phyloP scores from a whole-genome alignment of 2,888 invertebrate genomes.

The Barypeithes pellucidus region DNA sequence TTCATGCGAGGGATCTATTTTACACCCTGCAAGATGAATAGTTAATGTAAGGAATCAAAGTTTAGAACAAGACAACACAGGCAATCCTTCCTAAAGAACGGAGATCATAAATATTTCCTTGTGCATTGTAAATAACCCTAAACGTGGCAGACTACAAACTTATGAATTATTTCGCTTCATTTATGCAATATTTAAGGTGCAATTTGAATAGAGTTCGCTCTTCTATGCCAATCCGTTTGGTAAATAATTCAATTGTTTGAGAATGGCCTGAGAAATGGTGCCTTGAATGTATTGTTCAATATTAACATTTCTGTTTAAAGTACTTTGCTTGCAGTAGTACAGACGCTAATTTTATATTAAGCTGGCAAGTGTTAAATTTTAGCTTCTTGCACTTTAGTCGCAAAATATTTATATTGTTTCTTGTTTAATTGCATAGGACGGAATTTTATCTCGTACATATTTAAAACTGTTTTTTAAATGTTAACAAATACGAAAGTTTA shows the following conservation, averaged over 20 bases:
- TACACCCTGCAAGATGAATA: conserved; percentile 60
- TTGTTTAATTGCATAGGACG: background rate
- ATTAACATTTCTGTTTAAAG: conserved; percentile 67
- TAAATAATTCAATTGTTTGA: conserved; percentile 71
- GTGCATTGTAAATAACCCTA: conserved; percentile 73
- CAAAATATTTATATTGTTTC: conserved; percentile 35
- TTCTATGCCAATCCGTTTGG: conserved; percentile 71
- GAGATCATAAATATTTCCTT: conserved; percentile 75
- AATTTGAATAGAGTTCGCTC: conserved; percentile 71
- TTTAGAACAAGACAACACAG: conserved; percentile 68
- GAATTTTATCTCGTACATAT: too few relatives aligned
- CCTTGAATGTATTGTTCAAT: conserved; percentile 67
- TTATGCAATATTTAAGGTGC: conserved; percentile 72
- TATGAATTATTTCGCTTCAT: conserved; percentile 72
- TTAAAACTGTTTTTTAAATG: too few relatives aligned
- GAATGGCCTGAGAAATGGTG: conserved; percentile 68
- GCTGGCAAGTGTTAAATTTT: conserved; percentile 50
- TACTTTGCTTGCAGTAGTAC: conserved; percentile 58
- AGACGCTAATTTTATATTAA: conserved; percentile 64
- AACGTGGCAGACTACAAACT: conserved; percentile 72
- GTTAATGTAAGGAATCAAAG: conserved; percentile 68
- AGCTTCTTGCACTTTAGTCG: conserved; percentile 28
- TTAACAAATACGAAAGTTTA: too few relatives aligned
- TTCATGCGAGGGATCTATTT: conserved; percentile 53
- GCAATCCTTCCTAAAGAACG: conserved; percentile 68